These are phyloP conservation scores for Galago senegalensis DNA, from an alignment of 2,797 vertebrate genomes.

Conservation along the genomic window DNA sequence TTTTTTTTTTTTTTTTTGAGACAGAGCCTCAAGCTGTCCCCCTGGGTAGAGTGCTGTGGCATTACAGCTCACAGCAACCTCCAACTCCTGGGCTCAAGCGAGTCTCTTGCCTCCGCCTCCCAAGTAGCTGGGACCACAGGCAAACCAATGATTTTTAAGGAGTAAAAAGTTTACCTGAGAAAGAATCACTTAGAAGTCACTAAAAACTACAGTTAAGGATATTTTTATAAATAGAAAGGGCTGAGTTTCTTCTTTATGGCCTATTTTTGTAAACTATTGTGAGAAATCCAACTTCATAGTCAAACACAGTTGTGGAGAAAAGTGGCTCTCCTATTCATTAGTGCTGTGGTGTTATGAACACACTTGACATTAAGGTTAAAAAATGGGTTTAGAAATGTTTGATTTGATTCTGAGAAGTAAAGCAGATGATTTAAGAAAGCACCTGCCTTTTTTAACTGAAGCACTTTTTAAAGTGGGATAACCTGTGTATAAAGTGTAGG, in stretches of 20 bases:
- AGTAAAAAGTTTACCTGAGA: conserved; percentile 32
- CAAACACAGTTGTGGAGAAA: neutral
- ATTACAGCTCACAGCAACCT: too few species aligned
- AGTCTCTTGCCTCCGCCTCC: too few species aligned
- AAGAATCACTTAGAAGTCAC: conserved; percentile 57
- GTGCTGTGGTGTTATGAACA: neutral
- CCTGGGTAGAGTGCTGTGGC: too few species aligned
- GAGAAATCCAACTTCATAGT: neutral
- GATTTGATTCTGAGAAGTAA: neutral
- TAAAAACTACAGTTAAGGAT: conserved; percentile 36
- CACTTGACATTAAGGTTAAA: neutral
- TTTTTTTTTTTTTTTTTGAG: neutral
- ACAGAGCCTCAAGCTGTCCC: too few species aligned
- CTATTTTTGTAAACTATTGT: neutral
- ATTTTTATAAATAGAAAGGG: conserved; percentile 18
- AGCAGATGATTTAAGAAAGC: neutral
- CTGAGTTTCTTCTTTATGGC: neutral
- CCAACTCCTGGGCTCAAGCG: too few species aligned
- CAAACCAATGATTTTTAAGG: conserved; percentile 61
- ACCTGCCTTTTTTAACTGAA: neutral
- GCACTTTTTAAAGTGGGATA: neutral
- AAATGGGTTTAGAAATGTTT: neutral
- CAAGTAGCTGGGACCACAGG: too few species aligned
- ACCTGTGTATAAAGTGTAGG: neutral
- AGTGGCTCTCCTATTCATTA: neutral